Evolutionary conservation across 2,888 invertebrate genomes (phyloP).

Genomic region (Vanessa cardui): DNA sequence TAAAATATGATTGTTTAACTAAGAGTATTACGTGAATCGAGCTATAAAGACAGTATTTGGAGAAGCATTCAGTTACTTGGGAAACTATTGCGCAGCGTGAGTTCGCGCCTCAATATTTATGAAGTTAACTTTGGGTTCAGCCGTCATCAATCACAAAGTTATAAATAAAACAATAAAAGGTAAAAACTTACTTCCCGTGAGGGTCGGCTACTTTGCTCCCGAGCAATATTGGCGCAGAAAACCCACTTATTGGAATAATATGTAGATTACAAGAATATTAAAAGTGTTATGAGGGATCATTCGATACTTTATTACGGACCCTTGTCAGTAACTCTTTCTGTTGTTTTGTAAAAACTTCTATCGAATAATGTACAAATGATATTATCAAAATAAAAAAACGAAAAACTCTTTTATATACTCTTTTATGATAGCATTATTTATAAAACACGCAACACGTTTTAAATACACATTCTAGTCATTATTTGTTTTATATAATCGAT

Average conservation of each 20-base stretch:
- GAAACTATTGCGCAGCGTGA: conserved; percentile 72
- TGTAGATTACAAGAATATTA: conserved; percentile 80
- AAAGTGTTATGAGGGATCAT: conserved; percentile 65
- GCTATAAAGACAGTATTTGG: not conserved
- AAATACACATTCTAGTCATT: too few relatives aligned
- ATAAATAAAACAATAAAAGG: conserved; percentile 84
- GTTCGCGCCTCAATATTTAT: conserved; percentile 78
- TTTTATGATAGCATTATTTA: too few relatives aligned
- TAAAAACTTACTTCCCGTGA: conserved; percentile 66
- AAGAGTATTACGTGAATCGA: not conserved
- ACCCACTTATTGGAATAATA: conserved; percentile 82
- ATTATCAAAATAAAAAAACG: too few relatives aligned
- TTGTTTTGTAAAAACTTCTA: not conserved
- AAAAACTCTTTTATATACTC: too few relatives aligned
- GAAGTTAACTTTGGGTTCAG: conserved; percentile 70
- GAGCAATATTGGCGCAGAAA: conserved; percentile 73
- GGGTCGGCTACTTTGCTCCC: conserved; percentile 70
- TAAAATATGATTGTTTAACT: too few relatives aligned
- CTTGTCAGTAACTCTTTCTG: conserved; percentile 59
- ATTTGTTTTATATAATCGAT: too few relatives aligned
- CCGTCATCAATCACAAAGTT: conserved; percentile 83
- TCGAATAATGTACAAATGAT: too few relatives aligned
- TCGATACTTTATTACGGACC: conserved; percentile 63
- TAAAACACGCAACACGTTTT: too few relatives aligned
- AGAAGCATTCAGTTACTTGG: conserved; percentile 43